These are phyloP conservation scores for Drosophila pachea DNA, from an alignment of 1,140 invertebrate species.

Conservation along the genomic window DNA sequence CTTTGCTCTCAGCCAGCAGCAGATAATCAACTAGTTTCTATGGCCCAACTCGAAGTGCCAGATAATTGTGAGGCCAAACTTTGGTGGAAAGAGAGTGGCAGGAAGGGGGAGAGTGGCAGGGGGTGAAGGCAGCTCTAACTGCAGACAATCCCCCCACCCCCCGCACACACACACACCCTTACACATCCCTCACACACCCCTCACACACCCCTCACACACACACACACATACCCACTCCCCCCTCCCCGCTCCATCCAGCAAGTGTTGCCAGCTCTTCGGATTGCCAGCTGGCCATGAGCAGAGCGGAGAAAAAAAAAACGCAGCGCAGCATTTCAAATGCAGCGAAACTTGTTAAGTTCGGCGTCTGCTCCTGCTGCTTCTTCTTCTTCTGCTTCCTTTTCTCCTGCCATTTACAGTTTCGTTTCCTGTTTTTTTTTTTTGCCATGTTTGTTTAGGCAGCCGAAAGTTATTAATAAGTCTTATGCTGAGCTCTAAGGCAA, in stretches of 20 bases:
- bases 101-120: neutral
- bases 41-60: constrained; percentile 21
- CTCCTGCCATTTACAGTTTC: constrained; percentile 17
- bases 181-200: too few relatives aligned
- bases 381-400: too few relatives aligned
- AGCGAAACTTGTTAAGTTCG: constrained; percentile 56
- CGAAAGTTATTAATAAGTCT: constrained; percentile 76
- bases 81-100: neutral
- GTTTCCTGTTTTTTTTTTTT: constrained; percentile 45
- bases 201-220: too few relatives aligned
- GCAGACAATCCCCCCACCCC: too few relatives aligned
- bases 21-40: constrained; percentile 41
- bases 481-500: constrained; percentile 32
- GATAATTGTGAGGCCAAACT: constrained; percentile 36
- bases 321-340: constrained; percentile 43
- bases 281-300: neutral
- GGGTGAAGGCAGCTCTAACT: too few relatives aligned
- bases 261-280: neutral
- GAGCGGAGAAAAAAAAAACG: neutral
- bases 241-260: too few relatives aligned
- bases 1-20: constrained; percentile 18
- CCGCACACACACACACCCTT: too few relatives aligned
- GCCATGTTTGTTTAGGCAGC: constrained; percentile 62
- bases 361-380: too few relatives aligned
- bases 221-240: too few relatives aligned